Conservation (phyloP, 2,113 vertebrate genomes). For the Choloepus hoffmanni region DNA sequence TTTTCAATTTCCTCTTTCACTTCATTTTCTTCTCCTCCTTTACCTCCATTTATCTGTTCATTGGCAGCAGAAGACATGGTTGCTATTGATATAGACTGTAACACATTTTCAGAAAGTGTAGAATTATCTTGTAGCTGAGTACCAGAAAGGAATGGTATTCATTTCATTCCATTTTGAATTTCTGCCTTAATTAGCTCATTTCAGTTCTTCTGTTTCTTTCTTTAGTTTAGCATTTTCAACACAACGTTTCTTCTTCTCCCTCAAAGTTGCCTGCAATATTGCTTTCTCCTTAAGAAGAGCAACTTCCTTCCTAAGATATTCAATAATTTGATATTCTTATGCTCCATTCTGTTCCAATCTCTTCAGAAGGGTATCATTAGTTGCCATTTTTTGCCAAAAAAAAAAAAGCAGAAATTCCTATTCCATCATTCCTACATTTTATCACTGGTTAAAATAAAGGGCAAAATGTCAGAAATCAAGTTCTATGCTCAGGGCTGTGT, state of each 20-base stretch:
- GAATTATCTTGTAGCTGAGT: conserved; percentile 77
- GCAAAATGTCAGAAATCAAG: too few relatives aligned
- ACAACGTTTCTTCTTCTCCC: conserved; percentile 97
- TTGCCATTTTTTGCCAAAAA: too few relatives aligned
- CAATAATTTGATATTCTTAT: too few relatives aligned
- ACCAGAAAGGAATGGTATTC: conserved; percentile 86
- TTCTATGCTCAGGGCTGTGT: too few relatives aligned
- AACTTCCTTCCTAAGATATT: too few relatives aligned
- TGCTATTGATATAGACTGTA: conserved; percentile 70
- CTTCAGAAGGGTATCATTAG: too few relatives aligned
- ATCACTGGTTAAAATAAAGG: too few relatives aligned
- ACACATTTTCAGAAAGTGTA: conserved; percentile 72
- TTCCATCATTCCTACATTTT: too few relatives aligned
- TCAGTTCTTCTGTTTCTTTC: conserved; percentile 95
- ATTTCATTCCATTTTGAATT: conserved; percentile 94
- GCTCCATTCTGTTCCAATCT: too few relatives aligned
- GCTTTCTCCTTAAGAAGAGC: too few relatives aligned
- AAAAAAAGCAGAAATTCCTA: too few relatives aligned
- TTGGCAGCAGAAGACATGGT: conserved; percentile 77
- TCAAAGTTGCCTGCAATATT: conserved; percentile 91
- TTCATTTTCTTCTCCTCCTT: conserved; percentile 88
- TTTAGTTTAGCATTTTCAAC: conserved; percentile 97
- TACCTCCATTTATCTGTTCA: conserved; percentile 84
- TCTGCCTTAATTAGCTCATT: conserved; percentile 95
- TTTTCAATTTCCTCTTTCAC: conserved; percentile 93